Conservation (phyloP, 2,888 invertebrate species). For the Lamproptera curius region DNA sequence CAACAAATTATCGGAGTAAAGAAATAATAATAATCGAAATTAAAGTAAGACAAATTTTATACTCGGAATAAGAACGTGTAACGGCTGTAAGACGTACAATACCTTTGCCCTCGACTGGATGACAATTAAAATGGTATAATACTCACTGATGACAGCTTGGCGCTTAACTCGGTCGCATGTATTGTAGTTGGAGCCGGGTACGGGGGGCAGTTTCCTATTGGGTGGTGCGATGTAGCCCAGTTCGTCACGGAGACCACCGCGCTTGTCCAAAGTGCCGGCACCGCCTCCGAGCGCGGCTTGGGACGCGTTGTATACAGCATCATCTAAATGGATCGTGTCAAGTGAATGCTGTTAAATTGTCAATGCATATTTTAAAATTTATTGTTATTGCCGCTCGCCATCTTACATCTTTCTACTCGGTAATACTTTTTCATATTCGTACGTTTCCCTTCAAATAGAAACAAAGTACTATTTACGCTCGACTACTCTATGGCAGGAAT, state of each 20-base stretch:
- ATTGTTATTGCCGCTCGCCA: no score
- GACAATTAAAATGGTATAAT: slow-evolving; percentile 20
- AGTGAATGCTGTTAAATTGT: background rate
- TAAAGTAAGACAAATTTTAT: no score
- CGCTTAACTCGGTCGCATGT: slow-evolving; percentile 96
- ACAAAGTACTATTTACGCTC: no score
- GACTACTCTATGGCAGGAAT: no score
- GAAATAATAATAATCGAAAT: no score
- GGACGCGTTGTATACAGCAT: slow-evolving; percentile 94
- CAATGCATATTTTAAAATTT: no score
- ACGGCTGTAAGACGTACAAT: background rate
- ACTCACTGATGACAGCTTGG: slow-evolving; percentile 95
- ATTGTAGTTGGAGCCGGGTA: slow-evolving; percentile 95
- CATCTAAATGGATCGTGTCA: slow-evolving; percentile 77
- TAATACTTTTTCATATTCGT: no score
- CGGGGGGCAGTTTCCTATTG: slow-evolving; percentile 93
- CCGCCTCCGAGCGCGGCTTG: slow-evolving; percentile 81
- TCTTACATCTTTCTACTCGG: no score
- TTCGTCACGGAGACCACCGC: slow-evolving; percentile 89
- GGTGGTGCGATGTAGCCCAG: slow-evolving; percentile 96
- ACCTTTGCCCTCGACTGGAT: background rate
- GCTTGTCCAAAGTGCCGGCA: slow-evolving; percentile 88
- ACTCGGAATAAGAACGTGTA: no score
- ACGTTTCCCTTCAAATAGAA: no score
- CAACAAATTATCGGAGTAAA: no score